These are phyloP conservation scores for Catocala sponsa DNA, from an alignment of 2,888 invertebrate species.

Conservation along the genomic window DNA sequence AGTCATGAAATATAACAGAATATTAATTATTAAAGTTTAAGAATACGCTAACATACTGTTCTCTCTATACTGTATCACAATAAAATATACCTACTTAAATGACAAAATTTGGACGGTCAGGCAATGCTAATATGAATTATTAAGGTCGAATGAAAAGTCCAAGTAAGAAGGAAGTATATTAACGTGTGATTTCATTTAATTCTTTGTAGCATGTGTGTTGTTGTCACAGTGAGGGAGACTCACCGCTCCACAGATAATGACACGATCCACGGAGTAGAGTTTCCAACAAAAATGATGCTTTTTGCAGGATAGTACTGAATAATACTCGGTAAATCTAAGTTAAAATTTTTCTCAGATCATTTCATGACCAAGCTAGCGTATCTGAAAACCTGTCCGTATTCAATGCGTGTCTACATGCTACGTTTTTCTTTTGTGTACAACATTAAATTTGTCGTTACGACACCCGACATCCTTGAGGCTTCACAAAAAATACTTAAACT, in stretches of 20 bases:
- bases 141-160: conserved; percentile 21
- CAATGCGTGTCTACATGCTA: conserved; percentile 2
- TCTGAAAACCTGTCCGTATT: not conserved
- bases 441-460: conserved; percentile 15
- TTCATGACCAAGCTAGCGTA: conserved; percentile 6
- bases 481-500: conserved; percentile 28
- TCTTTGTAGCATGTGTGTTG: conserved; percentile 23
- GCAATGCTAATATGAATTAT: no score
- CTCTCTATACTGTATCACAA: no score
- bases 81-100: no score
- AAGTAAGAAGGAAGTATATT: conserved; percentile 40
- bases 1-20: no score
- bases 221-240: conserved; percentile 42
- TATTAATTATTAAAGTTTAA: no score
- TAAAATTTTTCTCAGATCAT: not conserved
- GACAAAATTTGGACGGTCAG: no score
- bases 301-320: not conserved
- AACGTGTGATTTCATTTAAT: conserved; percentile 40
- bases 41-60: no score
- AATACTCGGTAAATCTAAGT: not conserved
- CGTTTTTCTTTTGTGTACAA: conserved; percentile 16
- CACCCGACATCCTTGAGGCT: conserved; percentile 33
- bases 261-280: conserved; percentile 56
- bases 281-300: conserved; percentile 8
- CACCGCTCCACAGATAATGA: conserved; percentile 56